Base-by-base conservation (phyloP, 2,888 invertebrate genomes). In the Nasonia oneida region DNA sequence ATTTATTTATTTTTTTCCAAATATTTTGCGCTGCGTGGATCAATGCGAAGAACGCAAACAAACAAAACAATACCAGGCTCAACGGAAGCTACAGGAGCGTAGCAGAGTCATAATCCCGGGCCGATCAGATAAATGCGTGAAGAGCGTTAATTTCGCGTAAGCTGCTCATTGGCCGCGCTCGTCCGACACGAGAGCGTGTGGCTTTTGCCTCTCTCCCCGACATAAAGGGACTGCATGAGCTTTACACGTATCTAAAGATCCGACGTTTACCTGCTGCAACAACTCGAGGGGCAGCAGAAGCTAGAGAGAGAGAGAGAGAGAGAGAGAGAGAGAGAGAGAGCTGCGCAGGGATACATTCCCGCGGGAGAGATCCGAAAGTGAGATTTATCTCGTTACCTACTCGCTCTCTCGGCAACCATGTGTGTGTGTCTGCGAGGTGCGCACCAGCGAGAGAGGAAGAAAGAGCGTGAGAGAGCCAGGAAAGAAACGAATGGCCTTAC, bases 371-470 rank as follows among this genome's bases (percentile, higher is more conserved):
- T 90, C 88, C 88, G 87, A 89, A 90, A 90, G 89, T 89, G 89
- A 90, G 90, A 90, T 90, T 90, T 89, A 89, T 89, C 89, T 89
- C 88, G 88, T 89, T 84, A 88, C 86, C 85, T 85, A 88, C 83
- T 88, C 79, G 82, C 84, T 74, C 64, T 75, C 50, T 73, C 79
- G 29, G 18, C 64, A 76, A 12, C 12, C 47, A 47, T 12, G 12
- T 47, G 47, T 47, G 83, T 84, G 42, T 67, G 12, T 53, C 39
- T 23, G 70, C 50, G 57, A 83, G 47, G n/a, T 37, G 64, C 18
- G 2, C 29, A 71, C 8, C 3, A 37, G 50, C 8, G 71, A 42
- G 8, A 39, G 42, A n/a, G 42, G n/a, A 82, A 80, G 84, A 50
- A 77, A 71, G 47, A 82, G 47, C 67, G 83, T 29, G 53, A 57